Percentiles rank a stretch among this genome's conserved stretches.
These are phyloP conservation scores for Microtus oregoni DNA, from an alignment of 2,113 vertebrate species.

Conservation along the genomic window DNA sequence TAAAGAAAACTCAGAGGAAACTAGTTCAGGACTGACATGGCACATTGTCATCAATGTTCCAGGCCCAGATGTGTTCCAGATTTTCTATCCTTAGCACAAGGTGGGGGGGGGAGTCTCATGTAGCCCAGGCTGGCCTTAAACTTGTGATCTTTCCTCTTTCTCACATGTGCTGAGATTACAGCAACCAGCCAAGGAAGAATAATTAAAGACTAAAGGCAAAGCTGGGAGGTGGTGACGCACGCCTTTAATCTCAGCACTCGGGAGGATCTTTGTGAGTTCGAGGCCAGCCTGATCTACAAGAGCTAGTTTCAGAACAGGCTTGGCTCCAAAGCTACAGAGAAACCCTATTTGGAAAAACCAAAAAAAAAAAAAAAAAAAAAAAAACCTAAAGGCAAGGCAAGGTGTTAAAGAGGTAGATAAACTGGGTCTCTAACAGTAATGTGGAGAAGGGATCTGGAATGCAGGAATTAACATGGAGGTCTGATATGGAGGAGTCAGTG, in stretches of 20 bases:
- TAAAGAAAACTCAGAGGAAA: neutral
- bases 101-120: neutral
- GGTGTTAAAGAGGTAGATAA: neutral
- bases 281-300: no score
- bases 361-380: no score
- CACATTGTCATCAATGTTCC: neutral
- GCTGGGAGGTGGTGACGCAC: no score
- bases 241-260: no score
- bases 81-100: neutral
- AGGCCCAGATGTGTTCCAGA: neutral
- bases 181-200: no score
- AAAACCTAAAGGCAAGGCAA: neutral
- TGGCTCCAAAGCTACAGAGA: no score
- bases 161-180: neutral
- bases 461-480: neutral
- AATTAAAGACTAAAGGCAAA: no score
- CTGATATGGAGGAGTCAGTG: neutral
- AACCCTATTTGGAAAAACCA: no score
- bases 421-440: neutral
- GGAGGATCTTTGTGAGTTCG: no score
- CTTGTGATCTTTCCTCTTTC: neutral
- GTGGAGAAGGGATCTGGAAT: neutral
- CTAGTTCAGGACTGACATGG: neutral
- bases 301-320: no score
- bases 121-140: neutral